These are phyloP conservation scores for Melanophora roralis DNA, from an alignment of 2,888 invertebrate genomes.

Conservation along the genomic window DNA sequence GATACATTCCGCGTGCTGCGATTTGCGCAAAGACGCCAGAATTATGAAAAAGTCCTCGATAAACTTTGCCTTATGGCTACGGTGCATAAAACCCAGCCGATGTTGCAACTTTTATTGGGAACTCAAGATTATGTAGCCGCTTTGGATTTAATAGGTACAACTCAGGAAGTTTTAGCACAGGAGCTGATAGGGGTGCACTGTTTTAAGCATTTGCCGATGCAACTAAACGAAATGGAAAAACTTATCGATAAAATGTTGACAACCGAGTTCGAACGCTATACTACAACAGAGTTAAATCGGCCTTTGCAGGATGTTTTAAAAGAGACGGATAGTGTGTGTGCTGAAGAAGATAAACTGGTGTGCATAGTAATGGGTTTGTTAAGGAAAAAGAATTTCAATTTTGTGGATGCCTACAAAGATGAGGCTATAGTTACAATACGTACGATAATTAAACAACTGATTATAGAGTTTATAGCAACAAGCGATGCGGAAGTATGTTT, in stretches of 20 bases:
- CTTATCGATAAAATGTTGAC: conserved; percentile 98
- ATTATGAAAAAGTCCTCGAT: conserved; percentile 83
- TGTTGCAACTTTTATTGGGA: conserved; percentile 94
- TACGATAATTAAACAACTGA: conserved; percentile 91
- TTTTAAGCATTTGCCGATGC: conserved; percentile 96
- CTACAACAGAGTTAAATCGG: conserved; percentile 93
- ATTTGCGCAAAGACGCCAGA: conserved; percentile 82
- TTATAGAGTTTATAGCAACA: conserved; percentile 85
- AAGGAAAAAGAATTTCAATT: conserved; percentile 90
- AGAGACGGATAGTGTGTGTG: conserved; percentile 77
- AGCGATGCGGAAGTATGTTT: conserved; percentile 79
- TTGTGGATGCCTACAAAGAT: conserved; percentile 90
- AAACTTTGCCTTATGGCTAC: conserved; percentile 94
- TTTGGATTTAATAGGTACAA: conserved; percentile 94
- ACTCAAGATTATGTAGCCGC: conserved; percentile 98
- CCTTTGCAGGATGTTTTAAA: conserved; percentile 79
- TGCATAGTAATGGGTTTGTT: conserved; percentile 94
- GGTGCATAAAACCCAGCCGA: conserved; percentile 98
- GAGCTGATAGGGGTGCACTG: conserved; percentile 95
- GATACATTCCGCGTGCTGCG: conserved; percentile 88
- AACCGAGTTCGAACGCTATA: conserved; percentile 94
- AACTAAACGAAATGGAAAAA: conserved; percentile 95
- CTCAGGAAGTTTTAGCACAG: conserved; percentile 93
- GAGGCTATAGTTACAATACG: conserved; percentile 94
- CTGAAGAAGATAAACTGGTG: conserved; percentile 87